Evolutionary conservation across 2,113 vertebrate species (phyloP).

Genomic region (Engraulis encrasicolus): DNA sequence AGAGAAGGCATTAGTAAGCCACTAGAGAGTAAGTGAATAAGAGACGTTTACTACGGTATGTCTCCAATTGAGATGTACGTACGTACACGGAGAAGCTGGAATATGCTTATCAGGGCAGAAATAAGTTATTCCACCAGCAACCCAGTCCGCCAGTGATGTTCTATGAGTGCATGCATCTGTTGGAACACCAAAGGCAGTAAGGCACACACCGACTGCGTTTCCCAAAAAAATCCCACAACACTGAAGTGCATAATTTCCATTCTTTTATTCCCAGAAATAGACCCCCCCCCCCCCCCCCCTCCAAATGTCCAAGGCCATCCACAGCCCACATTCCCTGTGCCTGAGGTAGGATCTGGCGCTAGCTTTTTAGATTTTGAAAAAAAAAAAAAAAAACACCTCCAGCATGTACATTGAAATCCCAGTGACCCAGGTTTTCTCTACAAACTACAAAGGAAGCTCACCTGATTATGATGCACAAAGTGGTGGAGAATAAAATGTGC

Average conservation of each 20-base stretch:
- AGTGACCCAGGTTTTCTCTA: neutral
- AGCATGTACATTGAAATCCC: neutral
- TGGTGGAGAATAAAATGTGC: neutral
- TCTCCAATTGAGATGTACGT: no score
- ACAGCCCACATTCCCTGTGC: slow-evolving; percentile 4
- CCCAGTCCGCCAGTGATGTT: no score
- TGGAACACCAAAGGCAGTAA: neutral
- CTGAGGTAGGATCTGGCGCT: neutral
- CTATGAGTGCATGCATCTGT: neutral
- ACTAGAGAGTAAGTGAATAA: neutral
- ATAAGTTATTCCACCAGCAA: no score
- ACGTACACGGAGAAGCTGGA: no score
- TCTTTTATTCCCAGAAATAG: slow-evolving; percentile 3
- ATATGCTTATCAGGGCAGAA: neutral
- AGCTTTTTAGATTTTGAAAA: neutral
- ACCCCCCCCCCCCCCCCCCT: no score
- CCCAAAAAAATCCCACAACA: neutral
- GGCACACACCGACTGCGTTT: neutral
- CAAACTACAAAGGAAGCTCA: slow-evolving; percentile 18
- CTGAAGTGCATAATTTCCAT: neutral
- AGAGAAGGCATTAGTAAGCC: neutral
- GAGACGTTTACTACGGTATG: neutral
- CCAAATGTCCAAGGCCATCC: neutral
- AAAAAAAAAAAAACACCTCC: neutral
- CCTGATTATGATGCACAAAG: slow-evolving; percentile 12